A percentile compares a stretch with the other conserved stretches of the same genome.
These are phyloP conservation scores for Aphodius granarius DNA, from an alignment of 2,888 invertebrate genomes.

Conservation along the genomic window DNA sequence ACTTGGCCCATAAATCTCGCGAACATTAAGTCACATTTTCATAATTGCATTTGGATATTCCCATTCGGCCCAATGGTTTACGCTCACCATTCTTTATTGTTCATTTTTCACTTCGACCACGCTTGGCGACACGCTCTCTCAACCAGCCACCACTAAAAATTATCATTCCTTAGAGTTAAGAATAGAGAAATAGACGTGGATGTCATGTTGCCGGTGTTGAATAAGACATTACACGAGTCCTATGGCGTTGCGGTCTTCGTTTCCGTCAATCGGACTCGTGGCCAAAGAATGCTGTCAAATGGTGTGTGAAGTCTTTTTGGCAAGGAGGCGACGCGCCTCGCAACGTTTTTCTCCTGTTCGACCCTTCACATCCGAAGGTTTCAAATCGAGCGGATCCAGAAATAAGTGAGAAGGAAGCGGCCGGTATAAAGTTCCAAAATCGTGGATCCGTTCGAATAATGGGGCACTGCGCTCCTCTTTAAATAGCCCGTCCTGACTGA, in stretches of 20 bases:
- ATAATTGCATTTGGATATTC: slow-evolving; percentile 52
- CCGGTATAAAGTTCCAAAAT: neutral
- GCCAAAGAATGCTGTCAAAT: neutral
- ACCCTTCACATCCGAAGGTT: neutral
- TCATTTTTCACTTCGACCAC: slow-evolving; percentile 9
- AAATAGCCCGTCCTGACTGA: slow-evolving; percentile 24
- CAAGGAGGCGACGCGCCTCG: neutral
- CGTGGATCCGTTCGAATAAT: neutral
- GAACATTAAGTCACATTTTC: slow-evolving; percentile 56
- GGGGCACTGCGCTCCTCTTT: neutral
- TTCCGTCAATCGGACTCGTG: neutral
- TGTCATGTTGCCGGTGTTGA: neutral
- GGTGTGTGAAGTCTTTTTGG: neutral
- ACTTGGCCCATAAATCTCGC: slow-evolving; percentile 52
- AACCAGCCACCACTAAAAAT: neutral
- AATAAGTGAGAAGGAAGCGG: slow-evolving; percentile 1
- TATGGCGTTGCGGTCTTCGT: neutral
- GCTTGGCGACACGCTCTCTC: neutral
- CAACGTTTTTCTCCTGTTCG: neutral
- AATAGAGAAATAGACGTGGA: too few species aligned
- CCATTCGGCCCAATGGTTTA: slow-evolving; percentile 7
- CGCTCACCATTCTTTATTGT: slow-evolving; percentile 17
- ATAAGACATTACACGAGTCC: neutral
- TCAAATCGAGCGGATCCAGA: neutral
- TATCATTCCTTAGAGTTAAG: too few species aligned